phyloP scores from a whole-genome alignment of 2,797 vertebrate genomes.

The Hydrophis major region DNA sequence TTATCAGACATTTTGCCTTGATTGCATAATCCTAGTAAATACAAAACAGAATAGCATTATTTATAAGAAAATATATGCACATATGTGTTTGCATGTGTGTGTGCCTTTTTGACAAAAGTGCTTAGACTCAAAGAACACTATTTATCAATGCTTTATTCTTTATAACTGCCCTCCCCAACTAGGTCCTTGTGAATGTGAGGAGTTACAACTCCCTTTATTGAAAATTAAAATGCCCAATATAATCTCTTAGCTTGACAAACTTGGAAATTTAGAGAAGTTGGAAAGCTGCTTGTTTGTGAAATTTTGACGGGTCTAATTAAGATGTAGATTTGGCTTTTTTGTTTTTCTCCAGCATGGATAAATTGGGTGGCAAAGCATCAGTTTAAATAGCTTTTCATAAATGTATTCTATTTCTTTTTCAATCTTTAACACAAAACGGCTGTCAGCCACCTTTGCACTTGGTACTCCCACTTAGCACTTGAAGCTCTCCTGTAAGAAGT shows the following conservation, averaged over 20 bases:
- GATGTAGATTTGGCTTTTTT: background rate
- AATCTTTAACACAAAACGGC: constrained; percentile 23
- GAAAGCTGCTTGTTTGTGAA: background rate
- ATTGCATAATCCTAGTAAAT: background rate
- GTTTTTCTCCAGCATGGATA: background rate
- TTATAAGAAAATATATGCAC: background rate
- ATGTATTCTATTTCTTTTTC: background rate
- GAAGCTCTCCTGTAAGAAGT: constrained; percentile 4
- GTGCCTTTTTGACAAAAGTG: background rate
- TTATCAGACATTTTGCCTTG: background rate
- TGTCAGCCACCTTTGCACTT: constrained; percentile 39
- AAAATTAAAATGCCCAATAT: background rate
- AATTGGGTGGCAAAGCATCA: background rate
- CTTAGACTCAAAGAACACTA: background rate
- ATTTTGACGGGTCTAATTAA: background rate
- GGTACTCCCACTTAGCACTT: constrained; percentile 25
- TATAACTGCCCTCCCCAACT: background rate
- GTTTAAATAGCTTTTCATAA: background rate
- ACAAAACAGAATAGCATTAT: background rate
- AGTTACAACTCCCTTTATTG: background rate
- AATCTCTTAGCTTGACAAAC: background rate
- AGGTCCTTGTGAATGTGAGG: background rate
- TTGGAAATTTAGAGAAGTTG: background rate
- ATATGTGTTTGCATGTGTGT: background rate
- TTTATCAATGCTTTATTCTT: background rate